Conservation (phyloP, 2,888 invertebrate genomes). For the Hypselothyrea guttata region DNA sequence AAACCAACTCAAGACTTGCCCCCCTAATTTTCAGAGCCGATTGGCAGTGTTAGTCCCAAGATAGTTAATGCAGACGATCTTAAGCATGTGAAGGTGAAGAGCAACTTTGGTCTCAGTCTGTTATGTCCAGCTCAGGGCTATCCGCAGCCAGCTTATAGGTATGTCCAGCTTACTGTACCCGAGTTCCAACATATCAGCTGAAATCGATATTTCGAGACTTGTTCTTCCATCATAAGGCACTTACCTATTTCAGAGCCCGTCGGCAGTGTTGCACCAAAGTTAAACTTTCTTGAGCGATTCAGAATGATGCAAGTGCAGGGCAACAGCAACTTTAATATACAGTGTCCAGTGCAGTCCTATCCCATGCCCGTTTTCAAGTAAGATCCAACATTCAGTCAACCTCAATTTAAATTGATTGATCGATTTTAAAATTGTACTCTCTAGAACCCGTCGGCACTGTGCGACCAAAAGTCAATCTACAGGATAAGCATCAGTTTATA, state of each 20-base stretch:
- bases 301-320: slow-evolving; percentile 65
- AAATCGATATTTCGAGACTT: background rate
- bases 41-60: slow-evolving; percentile 85
- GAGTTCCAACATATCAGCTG: slow-evolving; percentile 5
- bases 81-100: slow-evolving; percentile 77
- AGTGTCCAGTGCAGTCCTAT: slow-evolving; percentile 90
- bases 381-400: slow-evolving; percentile 45
- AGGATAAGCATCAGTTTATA: slow-evolving; percentile 83
- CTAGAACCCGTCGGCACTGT: slow-evolving; percentile 85
- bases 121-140: slow-evolving; percentile 89
- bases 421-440: slow-evolving; percentile 10
- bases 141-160: slow-evolving; percentile 85
- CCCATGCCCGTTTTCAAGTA: slow-evolving; percentile 89
- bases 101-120: slow-evolving; percentile 83
- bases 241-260: slow-evolving; percentile 81
- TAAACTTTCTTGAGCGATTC: slow-evolving; percentile 83
- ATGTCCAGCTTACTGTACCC: slow-evolving; percentile 55
- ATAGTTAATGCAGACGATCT: slow-evolving; percentile 83
- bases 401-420: slow-evolving; percentile 2
- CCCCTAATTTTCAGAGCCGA: slow-evolving; percentile 83
- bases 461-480: slow-evolving; percentile 85
- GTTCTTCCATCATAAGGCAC: background rate
- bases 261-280: slow-evolving; percentile 84
- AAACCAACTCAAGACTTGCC: too few relatives aligned
- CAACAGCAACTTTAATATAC: slow-evolving; percentile 85